Evolutionary conservation across 1,140 invertebrate species (phyloP), one percentile per base, ranked within the genome.

Genomic region (Calephelis virginiensis): DNA sequence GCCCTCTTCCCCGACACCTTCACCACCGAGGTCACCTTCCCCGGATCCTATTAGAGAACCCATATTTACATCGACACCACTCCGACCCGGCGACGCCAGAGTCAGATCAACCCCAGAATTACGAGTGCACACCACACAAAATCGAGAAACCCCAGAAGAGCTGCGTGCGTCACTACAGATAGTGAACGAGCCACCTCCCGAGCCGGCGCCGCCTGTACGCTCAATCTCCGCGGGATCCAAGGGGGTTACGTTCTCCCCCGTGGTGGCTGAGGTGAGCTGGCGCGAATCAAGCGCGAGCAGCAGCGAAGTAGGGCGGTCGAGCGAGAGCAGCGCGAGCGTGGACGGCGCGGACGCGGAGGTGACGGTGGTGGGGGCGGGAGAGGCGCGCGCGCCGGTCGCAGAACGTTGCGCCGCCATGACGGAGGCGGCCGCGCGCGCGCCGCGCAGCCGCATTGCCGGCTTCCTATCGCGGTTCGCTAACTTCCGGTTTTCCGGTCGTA

Each of bases 261-360:
- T 95, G 45, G 94, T 95, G 2, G 93, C 94, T 13, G 94, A 95
- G 81, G 94, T 95, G 45, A 95, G 94, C 75, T 95, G 94, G 94
- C 91, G 93, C 63, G 94, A 95, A 71, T 76, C 83, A 45, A 92
- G 88, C 71, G 73, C 86, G 68, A 89, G 84, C 68, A 85, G 66
- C 43, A 12, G 38, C 48, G 69, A 66, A 6, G 48, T 61, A 13
- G 64, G 63, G 14, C 45, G 14, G 48, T 69, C 77, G 66, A 84
- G 82, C 78, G 80, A 80, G 76, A 85, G 73, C 61, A 70, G 74
- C 63, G 73, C 78, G 69, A 85, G 80, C 77, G 83, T 83, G 71
- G 83, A 84, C 80, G 85, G 77, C 71, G 77, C 72, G 67, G 87
- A 84, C 75, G 83, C 85, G 69, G 89, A 89, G 78, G 84, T 86